Evolutionary conservation across 2,797 vertebrate genomes (phyloP).

Genomic region (Galaxias olidus): DNA sequence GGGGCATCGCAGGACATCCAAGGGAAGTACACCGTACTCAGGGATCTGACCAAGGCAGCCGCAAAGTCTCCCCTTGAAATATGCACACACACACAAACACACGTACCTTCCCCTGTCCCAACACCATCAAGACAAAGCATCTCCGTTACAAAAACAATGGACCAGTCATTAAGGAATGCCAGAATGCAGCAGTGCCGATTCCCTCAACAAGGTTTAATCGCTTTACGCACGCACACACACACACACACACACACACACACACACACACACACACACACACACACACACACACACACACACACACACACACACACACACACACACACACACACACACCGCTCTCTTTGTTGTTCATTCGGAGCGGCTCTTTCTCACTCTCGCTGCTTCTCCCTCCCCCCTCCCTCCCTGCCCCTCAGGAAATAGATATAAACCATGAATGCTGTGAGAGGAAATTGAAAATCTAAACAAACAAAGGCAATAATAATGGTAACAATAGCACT

Average conservation of each 20-base stretch:
- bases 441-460: conserved; percentile 45
- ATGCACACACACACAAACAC: conserved; percentile 44
- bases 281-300: no score
- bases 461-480: conserved; percentile 49
- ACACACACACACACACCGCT: neutral
- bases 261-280: neutral
- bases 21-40: no score
- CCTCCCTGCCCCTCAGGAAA: conserved; percentile 36
- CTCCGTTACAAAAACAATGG: conserved; percentile 14
- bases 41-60: no score
- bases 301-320: neutral
- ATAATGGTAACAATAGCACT: conserved; percentile 38
- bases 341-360: neutral
- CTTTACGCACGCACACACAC: neutral
- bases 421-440: conserved; percentile 22
- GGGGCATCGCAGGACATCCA: no score
- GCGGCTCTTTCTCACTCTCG: neutral
- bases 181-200: neutral
- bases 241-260: neutral
- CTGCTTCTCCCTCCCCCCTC: conserved; percentile 1
- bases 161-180: neutral
- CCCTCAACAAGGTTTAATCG: neutral
- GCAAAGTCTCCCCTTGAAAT: neutral
- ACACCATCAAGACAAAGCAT: conserved; percentile 21
- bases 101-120: conserved; percentile 2